Base-by-base conservation (phyloP, 2,797 vertebrate genomes). In the Allobates femoralis region DNA sequence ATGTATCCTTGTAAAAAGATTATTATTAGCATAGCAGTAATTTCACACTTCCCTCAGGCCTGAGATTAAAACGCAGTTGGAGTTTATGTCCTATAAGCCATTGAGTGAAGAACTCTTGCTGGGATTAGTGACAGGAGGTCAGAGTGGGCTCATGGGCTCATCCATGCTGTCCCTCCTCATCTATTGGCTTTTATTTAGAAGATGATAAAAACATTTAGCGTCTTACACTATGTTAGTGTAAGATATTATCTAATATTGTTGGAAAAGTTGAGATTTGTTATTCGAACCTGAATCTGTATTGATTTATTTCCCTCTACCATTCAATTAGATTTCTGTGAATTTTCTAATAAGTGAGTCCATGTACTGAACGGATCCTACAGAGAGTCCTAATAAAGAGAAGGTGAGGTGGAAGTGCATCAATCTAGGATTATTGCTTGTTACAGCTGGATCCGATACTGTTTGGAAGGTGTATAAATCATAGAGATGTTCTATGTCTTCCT, bases 1-100 rank as follows among this genome's bases (percentile, higher is more conserved):
- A 81, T 84, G 46, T 84, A 84, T 79, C 81, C 62, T 34, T 87
- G 81, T 84, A 84, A 84, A 84, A 87, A 84, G 77, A 75, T 73
- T 87, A 84, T 75, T 84, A 84, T 87, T 87, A 80, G 53, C 67
- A 56, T 80, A 80, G 77, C 58, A 79, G 75, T 80, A 79, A 55
- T 84, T 79, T 84, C 75, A 84, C 82, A 74, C 28, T 87, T 69
- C 66, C 81, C 34, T 19, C 56, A 55, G 76, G 76, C 76, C 53
- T 66, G 30, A 46, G 62, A 86, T 83, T 67, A 83, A 46, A 41
- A 28, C 73, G 19, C 80, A 69, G 71, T 26, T 56, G 64, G 60
- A 46, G 37, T 18, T 74, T n/a, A 69, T 28, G 67, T 37, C 67
- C 56, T 32, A 81, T 41, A 62, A 62, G 32, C 10, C 55, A 73